These are phyloP conservation scores for Tetragonisca angustula DNA, from an alignment of 2,888 invertebrate species.

Conservation along the genomic window DNA sequence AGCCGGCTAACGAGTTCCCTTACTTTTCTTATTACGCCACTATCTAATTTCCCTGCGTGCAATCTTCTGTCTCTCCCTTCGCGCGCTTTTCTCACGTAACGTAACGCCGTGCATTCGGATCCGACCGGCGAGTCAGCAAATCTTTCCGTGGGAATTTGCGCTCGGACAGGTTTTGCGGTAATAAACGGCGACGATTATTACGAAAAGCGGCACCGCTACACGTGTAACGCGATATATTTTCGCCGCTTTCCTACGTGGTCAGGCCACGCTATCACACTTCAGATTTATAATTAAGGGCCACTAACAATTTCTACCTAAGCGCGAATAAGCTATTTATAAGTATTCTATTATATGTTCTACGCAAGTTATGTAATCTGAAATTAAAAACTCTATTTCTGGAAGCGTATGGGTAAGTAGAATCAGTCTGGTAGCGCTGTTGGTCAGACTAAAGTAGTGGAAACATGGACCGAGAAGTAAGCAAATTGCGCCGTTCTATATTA, in stretches of 20 bases:
- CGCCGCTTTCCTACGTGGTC: background rate
- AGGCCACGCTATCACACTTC: background rate
- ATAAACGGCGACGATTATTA: constrained; percentile 49
- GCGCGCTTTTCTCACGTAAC: constrained; percentile 35
- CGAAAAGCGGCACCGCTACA: background rate
- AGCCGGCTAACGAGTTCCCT: constrained; percentile 43
- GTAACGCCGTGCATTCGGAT: constrained; percentile 37
- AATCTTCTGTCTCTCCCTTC: constrained; percentile 17
- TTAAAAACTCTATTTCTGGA: background rate
- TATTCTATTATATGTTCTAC: no score
- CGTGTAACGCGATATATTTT: constrained; percentile 9
- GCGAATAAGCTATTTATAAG: background rate
- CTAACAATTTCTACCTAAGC: no score
- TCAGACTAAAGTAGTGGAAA: background rate
- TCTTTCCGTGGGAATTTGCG: constrained; percentile 40
- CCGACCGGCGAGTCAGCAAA: constrained; percentile 22
- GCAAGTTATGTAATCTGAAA: background rate
- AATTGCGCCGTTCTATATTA: background rate
- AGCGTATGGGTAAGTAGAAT: background rate
- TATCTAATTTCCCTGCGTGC: constrained; percentile 51
- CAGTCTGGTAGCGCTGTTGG: background rate
- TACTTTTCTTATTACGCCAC: constrained; percentile 44
- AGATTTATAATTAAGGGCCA: constrained; percentile 4
- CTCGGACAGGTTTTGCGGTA: constrained; percentile 31
- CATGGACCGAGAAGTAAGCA: background rate